Evolutionary conservation across 2,113 vertebrate genomes (phyloP).

Genomic region (Syngnathus scovelli): DNA sequence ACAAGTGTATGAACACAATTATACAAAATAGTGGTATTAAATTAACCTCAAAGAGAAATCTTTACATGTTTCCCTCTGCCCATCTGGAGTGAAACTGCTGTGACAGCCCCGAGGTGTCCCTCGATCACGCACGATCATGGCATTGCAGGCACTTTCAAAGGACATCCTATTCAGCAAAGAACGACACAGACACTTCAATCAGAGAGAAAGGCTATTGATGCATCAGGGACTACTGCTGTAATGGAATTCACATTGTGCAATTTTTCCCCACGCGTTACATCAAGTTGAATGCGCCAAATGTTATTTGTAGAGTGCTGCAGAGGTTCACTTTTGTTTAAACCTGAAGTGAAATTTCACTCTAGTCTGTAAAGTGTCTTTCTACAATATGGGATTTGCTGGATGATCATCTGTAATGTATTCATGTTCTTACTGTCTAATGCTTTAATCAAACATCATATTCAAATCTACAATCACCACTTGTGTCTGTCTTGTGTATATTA

Average conservation of each 20-base stretch:
- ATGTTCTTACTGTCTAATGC: background rate
- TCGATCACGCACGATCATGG: conserved; percentile 12
- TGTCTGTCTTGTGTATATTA: background rate
- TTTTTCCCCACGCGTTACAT: background rate
- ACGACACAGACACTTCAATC: conserved; percentile 7
- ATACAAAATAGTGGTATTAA: background rate
- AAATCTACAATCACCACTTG: background rate
- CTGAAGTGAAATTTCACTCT: background rate
- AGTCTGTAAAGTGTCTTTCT: background rate
- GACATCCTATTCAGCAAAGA: conserved; percentile 19
- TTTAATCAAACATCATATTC: background rate
- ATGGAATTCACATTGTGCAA: conserved; percentile 7
- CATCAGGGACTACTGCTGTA: conserved; percentile 4
- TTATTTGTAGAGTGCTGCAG: background rate
- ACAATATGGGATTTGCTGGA: background rate
- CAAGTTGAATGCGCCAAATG: background rate
- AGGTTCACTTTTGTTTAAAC: background rate
- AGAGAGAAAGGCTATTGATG: conserved; percentile 4
- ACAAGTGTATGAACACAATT: background rate
- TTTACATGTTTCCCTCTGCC: conserved; percentile 7
- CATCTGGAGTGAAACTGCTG: conserved; percentile 49
- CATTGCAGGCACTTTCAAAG: conserved; percentile 25
- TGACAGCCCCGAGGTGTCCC: conserved; percentile 53
- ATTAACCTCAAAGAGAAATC: background rate
- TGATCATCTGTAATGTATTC: background rate